Evolutionary conservation across 2,797 vertebrate genomes (phyloP).

Genomic region (Pristis pectinata): DNA sequence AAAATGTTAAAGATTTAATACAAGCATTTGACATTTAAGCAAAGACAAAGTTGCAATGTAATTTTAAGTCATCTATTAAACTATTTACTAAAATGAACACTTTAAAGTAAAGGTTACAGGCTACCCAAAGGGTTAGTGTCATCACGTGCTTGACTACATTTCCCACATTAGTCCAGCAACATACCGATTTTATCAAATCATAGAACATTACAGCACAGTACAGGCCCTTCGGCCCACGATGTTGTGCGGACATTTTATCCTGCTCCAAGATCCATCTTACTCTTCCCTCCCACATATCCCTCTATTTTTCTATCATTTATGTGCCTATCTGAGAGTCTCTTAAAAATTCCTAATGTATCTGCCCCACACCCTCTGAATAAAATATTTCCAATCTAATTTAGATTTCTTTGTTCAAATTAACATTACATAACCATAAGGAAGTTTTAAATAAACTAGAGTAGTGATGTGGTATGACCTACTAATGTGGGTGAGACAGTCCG

Average conservation of each 20-base stretch:
- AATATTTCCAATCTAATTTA: neutral
- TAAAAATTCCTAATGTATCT: no score
- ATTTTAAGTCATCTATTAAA: no score
- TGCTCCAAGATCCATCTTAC: no score
- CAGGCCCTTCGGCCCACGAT: no score
- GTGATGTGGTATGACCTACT: neutral
- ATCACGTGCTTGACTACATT: neutral
- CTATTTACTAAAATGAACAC: neutral
- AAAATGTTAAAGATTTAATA: neutral
- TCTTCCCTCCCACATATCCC: no score
- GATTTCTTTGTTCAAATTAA: neutral
- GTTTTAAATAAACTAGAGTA: neutral
- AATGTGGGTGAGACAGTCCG: neutral
- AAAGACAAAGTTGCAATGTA: no score
- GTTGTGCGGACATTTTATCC: no score
- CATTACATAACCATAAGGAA: neutral
- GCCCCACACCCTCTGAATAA: no score
- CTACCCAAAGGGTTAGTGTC: neutral
- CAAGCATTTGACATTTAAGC: no score
- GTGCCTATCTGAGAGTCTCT: no score
- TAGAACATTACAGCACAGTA: no score
- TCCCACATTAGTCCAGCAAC: neutral
- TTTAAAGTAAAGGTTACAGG: neutral
- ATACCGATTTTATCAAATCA: neutral
- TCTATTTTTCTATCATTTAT: no score